phyloP scores from a whole-genome alignment of 1,140 invertebrate species.

The Mycetomoellerius zeteki region DNA sequence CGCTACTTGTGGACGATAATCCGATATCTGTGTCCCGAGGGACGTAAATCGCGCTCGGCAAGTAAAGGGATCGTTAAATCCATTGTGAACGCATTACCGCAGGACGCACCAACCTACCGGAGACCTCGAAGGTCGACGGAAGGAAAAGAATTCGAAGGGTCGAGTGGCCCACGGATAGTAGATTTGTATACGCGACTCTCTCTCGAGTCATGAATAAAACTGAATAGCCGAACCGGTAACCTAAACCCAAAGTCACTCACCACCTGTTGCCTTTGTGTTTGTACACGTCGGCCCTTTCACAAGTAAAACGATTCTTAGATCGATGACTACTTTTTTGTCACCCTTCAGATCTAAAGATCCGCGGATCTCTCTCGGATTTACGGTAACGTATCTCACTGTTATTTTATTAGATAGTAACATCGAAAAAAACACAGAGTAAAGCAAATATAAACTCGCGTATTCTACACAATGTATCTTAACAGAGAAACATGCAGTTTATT shows the following conservation, averaged over 20 bases:
- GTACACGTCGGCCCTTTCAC: constrained; percentile 64
- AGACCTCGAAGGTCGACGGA: constrained; percentile 55
- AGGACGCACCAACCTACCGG: constrained; percentile 40
- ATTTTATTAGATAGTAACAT: constrained; percentile 1
- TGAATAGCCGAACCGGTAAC: constrained; percentile 78
- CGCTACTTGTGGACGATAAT: constrained; percentile 21
- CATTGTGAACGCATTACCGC: constrained; percentile 71
- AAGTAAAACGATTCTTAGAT: constrained; percentile 65
- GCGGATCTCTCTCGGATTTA: constrained; percentile 22
- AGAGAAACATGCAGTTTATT: neutral
- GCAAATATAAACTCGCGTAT: neutral
- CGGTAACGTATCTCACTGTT: neutral
- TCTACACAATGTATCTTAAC: neutral
- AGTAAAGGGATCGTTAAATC: constrained; percentile 70
- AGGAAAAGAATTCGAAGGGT: constrained; percentile 73
- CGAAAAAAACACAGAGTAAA: neutral
- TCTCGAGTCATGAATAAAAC: constrained; percentile 78
- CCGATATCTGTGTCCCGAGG: constrained; percentile 36
- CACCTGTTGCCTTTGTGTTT: constrained; percentile 79
- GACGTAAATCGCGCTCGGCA: constrained; percentile 41
- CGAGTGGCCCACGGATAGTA: constrained; percentile 67
- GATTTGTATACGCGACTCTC: constrained; percentile 71
- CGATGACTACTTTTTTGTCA: constrained; percentile 57
- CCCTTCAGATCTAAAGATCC: constrained; percentile 33
- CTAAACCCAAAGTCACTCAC: constrained; percentile 75